These are phyloP conservation scores for Phodopus roborovskii DNA, from an alignment of 2,113 vertebrate species.

Conservation along the genomic window DNA sequence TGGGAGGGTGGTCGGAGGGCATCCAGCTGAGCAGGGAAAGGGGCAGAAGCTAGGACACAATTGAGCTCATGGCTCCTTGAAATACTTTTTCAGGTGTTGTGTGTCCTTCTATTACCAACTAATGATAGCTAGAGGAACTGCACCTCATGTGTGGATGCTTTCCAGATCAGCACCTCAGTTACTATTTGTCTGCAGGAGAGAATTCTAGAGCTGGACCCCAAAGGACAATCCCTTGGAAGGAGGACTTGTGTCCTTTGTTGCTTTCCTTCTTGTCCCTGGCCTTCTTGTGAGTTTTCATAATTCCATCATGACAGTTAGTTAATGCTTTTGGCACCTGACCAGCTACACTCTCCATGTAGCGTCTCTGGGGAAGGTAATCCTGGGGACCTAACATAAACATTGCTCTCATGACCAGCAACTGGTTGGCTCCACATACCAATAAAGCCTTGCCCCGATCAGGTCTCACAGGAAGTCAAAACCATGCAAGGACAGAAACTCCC, in stretches of 20 bases:
- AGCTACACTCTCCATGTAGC: neutral
- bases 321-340: neutral
- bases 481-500: too few relatives aligned
- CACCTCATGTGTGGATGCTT: too few relatives aligned
- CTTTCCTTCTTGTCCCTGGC: neutral
- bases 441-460: neutral
- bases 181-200: neutral
- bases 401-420: neutral
- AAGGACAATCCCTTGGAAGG: neutral
- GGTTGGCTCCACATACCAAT: neutral
- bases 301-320: neutral
- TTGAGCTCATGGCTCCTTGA: neutral
- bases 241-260: neutral
- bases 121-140: neutral
- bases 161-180: too few relatives aligned
- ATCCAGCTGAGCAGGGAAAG: too few relatives aligned
- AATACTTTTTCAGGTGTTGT: neutral
- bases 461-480: neutral
- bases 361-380: neutral
- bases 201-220: neutral
- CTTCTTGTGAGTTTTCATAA: neutral
- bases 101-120: neutral
- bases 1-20: too few relatives aligned
- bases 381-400: neutral
- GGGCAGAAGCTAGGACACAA: too few relatives aligned